Conservation (phyloP, 1,140 invertebrate genomes). For the Triops longicaudatus region DNA sequence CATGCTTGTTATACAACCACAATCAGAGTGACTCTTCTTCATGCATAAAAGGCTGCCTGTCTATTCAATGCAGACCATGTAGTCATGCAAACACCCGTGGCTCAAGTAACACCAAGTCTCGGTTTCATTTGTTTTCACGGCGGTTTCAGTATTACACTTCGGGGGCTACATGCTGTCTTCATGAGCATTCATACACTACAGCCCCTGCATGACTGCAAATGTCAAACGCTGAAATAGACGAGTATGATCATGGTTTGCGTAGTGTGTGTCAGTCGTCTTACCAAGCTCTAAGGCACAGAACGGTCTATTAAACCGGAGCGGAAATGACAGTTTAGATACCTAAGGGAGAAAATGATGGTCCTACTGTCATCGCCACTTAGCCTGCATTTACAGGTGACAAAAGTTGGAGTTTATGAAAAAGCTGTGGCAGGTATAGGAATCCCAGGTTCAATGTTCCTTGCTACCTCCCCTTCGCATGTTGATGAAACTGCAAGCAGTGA, state of each 20-base stretch:
- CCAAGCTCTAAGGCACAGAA: background rate
- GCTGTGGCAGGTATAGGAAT: background rate
- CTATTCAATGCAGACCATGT: conserved; percentile 1
- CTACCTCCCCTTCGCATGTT: background rate
- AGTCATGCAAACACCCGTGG: conserved; percentile 1
- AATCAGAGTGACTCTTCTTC: conserved; percentile 15
- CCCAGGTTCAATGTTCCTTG: background rate
- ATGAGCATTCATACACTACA: no score
- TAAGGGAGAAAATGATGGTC: background rate
- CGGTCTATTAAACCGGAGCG: background rate
- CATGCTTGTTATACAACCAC: conserved; percentile 12
- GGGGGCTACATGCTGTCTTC: no score
- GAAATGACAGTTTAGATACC: background rate
- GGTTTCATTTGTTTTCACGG: background rate
- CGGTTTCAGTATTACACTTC: no score
- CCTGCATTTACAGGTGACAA: background rate
- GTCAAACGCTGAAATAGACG: no score
- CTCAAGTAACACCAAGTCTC: background rate
- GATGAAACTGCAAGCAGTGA: no score
- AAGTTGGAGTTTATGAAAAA: background rate
- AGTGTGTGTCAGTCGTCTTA: no score
- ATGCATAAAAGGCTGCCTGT: background rate
- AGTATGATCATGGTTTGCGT: no score
- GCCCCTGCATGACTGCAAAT: no score
- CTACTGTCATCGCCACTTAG: background rate